Percentiles rank a stretch among this genome's conserved stretches.
Evolutionary conservation across 2,888 invertebrate genomes (phyloP).

Genomic region (Drosophila putrida): DNA sequence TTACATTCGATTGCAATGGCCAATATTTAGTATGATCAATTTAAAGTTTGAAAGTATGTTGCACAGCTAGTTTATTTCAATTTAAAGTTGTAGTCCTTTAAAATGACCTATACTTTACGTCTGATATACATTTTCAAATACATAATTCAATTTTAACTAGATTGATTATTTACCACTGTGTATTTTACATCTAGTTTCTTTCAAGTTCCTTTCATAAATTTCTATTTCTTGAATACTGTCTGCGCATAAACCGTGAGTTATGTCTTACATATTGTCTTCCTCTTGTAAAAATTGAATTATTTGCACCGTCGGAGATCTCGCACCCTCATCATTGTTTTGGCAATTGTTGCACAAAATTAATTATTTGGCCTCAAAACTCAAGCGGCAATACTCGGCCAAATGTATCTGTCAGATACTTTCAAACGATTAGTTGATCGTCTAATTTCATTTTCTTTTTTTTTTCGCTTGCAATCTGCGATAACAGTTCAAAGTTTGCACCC

Average conservation of each 20-base stretch:
- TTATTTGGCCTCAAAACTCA: constrained; percentile 64
- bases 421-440: constrained; percentile 67
- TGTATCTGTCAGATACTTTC: constrained; percentile 54
- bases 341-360: constrained; percentile 70
- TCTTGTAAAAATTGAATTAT: constrained; percentile 28
- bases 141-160: too few relatives aligned
- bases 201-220: background rate
- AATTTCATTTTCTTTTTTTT: constrained; percentile 49
- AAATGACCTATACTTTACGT: too few relatives aligned
- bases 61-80: too few relatives aligned
- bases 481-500: constrained; percentile 26
- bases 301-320: constrained; percentile 47
- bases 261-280: constrained; percentile 41
- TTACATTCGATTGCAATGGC: too few relatives aligned
- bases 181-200: too few relatives aligned
- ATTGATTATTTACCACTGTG: too few relatives aligned
- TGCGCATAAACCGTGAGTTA: constrained; percentile 33
- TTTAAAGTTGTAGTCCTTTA: too few relatives aligned
- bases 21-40: too few relatives aligned
- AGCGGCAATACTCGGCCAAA: constrained; percentile 36
- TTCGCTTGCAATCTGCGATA: constrained; percentile 53
- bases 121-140: too few relatives aligned
- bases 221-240: background rate
- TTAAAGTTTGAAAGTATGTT: too few relatives aligned
- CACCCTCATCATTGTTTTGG: constrained; percentile 54